Evolutionary conservation across 2,888 invertebrate species (phyloP).

Genomic region (Drosophila greeni): DNA sequence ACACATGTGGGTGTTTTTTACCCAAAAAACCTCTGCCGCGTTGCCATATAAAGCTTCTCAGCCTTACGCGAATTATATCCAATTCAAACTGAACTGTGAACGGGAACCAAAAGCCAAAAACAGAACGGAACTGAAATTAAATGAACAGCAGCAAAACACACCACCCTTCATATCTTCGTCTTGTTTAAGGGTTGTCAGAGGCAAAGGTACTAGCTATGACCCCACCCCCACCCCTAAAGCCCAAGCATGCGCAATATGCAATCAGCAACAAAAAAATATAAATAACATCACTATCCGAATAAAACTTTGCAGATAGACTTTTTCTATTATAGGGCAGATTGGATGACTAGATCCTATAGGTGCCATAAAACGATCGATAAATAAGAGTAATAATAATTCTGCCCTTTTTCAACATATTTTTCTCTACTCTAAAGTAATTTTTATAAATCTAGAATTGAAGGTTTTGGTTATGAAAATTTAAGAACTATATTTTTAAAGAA

Average conservation of each 20-base stretch:
- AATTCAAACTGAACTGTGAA: slow-evolving; percentile 54
- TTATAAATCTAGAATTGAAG: background rate
- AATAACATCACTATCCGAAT: background rate
- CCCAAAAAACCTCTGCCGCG: slow-evolving; percentile 33
- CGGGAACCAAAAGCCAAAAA: slow-evolving; percentile 27
- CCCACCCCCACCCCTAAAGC: slow-evolving; percentile 19
- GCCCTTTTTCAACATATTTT: background rate
- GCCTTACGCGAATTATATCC: slow-evolving; percentile 61
- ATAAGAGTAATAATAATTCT: too few species aligned
- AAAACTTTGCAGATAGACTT: background rate
- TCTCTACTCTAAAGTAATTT: background rate
- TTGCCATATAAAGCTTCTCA: slow-evolving; percentile 49
- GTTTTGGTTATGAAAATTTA: background rate
- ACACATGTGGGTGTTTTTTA: slow-evolving; percentile 39
- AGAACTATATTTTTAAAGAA: too few species aligned
- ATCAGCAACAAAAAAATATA: background rate
- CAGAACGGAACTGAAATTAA: slow-evolving; percentile 35
- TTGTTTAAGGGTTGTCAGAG: slow-evolving; percentile 29
- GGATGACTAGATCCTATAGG: background rate
- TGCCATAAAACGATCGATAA: too few species aligned
- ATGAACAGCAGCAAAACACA: slow-evolving; percentile 48
- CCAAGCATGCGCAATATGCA: slow-evolving; percentile 19
- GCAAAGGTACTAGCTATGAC: slow-evolving; percentile 3
- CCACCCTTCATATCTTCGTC: slow-evolving; percentile 13
- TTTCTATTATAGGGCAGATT: background rate